Evolutionary conservation across 1,140 invertebrate species (phyloP).

Genomic region (Philaenus spumarius): DNA sequence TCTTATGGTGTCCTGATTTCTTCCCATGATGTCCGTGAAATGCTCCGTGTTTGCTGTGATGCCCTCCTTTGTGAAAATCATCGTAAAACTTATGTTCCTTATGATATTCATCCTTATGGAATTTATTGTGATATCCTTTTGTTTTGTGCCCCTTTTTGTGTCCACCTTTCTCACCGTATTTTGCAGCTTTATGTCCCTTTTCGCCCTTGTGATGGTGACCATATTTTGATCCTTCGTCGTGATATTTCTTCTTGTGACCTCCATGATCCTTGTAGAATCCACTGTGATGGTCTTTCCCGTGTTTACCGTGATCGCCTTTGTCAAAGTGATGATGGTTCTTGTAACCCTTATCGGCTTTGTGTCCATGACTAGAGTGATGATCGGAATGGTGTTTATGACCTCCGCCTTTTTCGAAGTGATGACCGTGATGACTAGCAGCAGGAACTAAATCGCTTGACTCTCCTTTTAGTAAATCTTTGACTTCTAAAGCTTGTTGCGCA

Average conservation of each 20-base stretch:
- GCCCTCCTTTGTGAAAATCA: constrained; percentile 67
- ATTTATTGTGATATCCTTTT: constrained; percentile 65
- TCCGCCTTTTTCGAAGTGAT: constrained; percentile 51
- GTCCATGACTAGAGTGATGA: constrained; percentile 54
- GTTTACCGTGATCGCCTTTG: constrained; percentile 61
- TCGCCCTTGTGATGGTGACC: constrained; percentile 64
- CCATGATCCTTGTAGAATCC: constrained; percentile 64
- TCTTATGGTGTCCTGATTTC: constrained; percentile 62
- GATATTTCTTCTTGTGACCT: constrained; percentile 67
- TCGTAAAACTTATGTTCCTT: constrained; percentile 81
- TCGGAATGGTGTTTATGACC: constrained; percentile 54
- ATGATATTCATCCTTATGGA: constrained; percentile 74
- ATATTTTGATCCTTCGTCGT: constrained; percentile 60
- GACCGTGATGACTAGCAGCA: constrained; percentile 37
- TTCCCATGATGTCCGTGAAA: constrained; percentile 60
- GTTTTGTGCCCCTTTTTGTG: constrained; percentile 73
- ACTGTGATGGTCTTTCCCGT: constrained; percentile 61
- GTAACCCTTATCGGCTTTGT: constrained; percentile 61
- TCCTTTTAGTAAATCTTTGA: not conserved
- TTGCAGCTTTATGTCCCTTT: constrained; percentile 65
- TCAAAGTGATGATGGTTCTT: constrained; percentile 58
- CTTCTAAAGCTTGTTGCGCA: no score
- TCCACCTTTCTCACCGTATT: constrained; percentile 47
- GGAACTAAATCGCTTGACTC: not conserved
- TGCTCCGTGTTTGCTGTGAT: constrained; percentile 62